These are phyloP conservation scores for Upupa epops DNA, from an alignment of 2,113 vertebrate species.

Conservation along the genomic window DNA sequence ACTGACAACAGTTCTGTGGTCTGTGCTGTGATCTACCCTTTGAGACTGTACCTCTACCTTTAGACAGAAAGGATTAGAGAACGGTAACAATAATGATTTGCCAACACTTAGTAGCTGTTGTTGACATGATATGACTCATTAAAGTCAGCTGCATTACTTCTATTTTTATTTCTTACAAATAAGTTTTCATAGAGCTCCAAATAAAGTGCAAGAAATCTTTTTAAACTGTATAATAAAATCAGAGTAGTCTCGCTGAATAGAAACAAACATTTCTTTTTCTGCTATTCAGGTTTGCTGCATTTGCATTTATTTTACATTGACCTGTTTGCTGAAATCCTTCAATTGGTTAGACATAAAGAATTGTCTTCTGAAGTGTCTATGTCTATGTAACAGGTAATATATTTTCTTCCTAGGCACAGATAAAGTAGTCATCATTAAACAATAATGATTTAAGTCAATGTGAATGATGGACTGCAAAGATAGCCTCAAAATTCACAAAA, in stretches of 20 bases:
- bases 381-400: not conserved
- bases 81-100: not conserved
- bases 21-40: not conserved
- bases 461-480: not conserved
- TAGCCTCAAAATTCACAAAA: not conserved
- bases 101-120: not conserved
- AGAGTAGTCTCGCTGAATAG: not conserved
- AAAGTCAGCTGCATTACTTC: not conserved
- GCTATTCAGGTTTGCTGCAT: not conserved
- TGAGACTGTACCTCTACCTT: not conserved
- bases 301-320: not conserved
- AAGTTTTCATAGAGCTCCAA: not conserved
- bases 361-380: not conserved
- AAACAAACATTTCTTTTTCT: not conserved
- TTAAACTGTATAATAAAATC: not conserved
- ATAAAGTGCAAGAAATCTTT: not conserved
- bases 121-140: not conserved
- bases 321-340: not conserved
- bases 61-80: not conserved
- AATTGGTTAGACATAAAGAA: not conserved
- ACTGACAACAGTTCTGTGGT: not conserved
- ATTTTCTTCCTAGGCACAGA: not conserved
- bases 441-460: not conserved
- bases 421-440: not conserved
- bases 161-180: not conserved